Base-by-base conservation (phyloP, 2,797 vertebrate genomes). In the Varecia variegata region DNA sequence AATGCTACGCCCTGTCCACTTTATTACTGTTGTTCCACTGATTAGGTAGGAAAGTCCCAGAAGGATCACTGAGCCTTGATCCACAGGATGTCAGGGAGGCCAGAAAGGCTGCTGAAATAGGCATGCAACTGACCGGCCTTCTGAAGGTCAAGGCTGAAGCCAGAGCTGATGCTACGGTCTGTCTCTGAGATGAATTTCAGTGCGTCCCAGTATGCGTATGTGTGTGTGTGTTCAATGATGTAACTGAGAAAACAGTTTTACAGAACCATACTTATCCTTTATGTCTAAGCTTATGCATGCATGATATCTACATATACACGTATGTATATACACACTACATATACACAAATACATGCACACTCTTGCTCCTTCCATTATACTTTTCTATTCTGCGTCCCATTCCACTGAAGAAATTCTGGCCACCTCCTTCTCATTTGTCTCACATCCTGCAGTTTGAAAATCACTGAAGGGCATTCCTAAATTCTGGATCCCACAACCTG, bases 271-370 rank as follows among this genome's bases (percentile, higher is more conserved):
- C 21, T 93, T 73, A 54, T 27, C 38, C 50, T 87, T 80, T 8
- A 54, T 5, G 12, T 4, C 23, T 25, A 38, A 70, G 11, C 35
- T 21, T 38, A 54, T 15, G 21, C n/a, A 52, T 20, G 9, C 45
- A 25, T 23, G 9, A n/a, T 10, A 2, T 32, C 30, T 21, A n/a
- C 43, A 50, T n/a, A 50, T 30, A 77, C 73, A 38, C n/a, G 9
- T 30, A 45, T 9, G 21, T 32, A 45, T 38, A 47, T 23, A 30
- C 65, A 65, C 20, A 38, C 32, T 23, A 47, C 8, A 11, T 4
- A 6, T 2, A 8, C n/a, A 70, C 15, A 52, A 23, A 27, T 0
- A 17, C 7, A 23, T 0, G 2, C 2, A 1, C 27, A 27, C 10
- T 0, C 7, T 13, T 52, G 54, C 11, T 50, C 12, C 35, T 35